Evolutionary conservation across 2,888 invertebrate species (phyloP).

Genomic region (Latrodectus elegans): DNA sequence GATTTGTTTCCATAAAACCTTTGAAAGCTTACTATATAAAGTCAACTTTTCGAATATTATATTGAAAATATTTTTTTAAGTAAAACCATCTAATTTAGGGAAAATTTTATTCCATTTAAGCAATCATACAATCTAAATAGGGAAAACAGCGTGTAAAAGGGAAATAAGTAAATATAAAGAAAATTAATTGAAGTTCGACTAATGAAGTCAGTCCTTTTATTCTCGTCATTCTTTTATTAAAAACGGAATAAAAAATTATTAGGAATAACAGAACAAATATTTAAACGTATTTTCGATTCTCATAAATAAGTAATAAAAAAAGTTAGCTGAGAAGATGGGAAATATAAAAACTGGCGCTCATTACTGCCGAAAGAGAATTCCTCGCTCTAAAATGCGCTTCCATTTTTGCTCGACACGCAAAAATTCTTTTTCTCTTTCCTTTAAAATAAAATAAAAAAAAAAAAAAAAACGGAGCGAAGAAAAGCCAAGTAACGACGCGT

Average conservation of each 20-base stretch:
- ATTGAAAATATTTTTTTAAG: no score
- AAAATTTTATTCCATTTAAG: no score
- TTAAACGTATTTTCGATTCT: constrained; percentile 46
- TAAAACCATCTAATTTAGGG: no score
- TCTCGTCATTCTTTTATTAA: no score
- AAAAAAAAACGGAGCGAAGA: constrained; percentile 26
- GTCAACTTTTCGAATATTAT: no score
- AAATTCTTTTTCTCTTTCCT: constrained; percentile 32
- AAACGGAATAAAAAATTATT: background rate
- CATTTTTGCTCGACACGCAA: constrained; percentile 56
- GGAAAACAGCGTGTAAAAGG: no score
- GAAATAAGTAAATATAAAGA: no score
- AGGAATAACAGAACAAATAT: constrained; percentile 39
- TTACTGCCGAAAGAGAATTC: constrained; percentile 35
- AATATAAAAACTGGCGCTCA: constrained; percentile 21
- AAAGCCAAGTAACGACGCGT: constrained; percentile 60
- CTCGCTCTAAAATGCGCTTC: constrained; percentile 38
- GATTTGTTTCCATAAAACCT: no score
- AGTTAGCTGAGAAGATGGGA: background rate
- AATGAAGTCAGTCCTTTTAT: no score
- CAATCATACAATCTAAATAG: no score
- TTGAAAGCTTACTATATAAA: no score
- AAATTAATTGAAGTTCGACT: no score
- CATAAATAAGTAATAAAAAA: constrained; percentile 10
- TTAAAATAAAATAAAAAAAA: constrained; percentile 8